Conservation (phyloP, 2,797 vertebrate genomes). For the Erpetoichthys calabaricus region DNA sequence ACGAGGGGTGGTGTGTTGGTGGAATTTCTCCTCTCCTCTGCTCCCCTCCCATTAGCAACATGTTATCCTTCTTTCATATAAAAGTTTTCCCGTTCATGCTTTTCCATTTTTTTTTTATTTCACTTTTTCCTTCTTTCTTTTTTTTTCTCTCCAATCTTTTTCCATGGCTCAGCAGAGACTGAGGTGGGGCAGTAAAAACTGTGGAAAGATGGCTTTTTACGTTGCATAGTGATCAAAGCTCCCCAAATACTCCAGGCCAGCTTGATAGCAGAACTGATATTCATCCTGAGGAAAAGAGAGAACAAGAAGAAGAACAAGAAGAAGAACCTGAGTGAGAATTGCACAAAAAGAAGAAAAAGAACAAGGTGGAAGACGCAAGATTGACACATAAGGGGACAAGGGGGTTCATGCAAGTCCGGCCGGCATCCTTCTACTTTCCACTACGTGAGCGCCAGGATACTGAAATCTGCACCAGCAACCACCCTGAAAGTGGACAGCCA, state of each 20-base stretch:
- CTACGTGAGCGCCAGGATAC: neutral
- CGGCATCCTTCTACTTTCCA: rapidly evolving
- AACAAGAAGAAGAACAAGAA: slow-evolving; percentile 10
- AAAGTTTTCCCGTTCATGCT: slow-evolving; percentile 30
- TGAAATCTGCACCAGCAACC: too few species aligned
- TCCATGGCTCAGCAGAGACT: slow-evolving; percentile 71
- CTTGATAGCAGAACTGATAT: slow-evolving; percentile 98
- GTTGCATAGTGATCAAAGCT: slow-evolving; percentile 99
- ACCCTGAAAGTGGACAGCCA: too few species aligned
- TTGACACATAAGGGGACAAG: rapidly evolving
- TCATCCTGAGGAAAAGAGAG: slow-evolving; percentile 61
- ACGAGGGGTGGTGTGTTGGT: slow-evolving; percentile 23
- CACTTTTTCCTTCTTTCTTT: slow-evolving; percentile 25
- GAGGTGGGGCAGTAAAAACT: slow-evolving; percentile 37
- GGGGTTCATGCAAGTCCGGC: neutral
- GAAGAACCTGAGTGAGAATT: neutral
- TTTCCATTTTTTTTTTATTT: slow-evolving; percentile 22
- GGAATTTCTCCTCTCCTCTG: slow-evolving; percentile 27
- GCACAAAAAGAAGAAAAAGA: neutral
- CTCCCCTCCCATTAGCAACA: slow-evolving; percentile 23
- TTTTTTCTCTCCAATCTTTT: slow-evolving; percentile 60
- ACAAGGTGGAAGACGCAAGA: neutral
- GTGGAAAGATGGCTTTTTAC: slow-evolving; percentile 86
- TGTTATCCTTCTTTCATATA: slow-evolving; percentile 33
- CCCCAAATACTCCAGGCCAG: slow-evolving; percentile 93